Base-by-base conservation (phyloP, 2,797 vertebrate genomes). In the Lepidocolaptes lacrymiger region DNA sequence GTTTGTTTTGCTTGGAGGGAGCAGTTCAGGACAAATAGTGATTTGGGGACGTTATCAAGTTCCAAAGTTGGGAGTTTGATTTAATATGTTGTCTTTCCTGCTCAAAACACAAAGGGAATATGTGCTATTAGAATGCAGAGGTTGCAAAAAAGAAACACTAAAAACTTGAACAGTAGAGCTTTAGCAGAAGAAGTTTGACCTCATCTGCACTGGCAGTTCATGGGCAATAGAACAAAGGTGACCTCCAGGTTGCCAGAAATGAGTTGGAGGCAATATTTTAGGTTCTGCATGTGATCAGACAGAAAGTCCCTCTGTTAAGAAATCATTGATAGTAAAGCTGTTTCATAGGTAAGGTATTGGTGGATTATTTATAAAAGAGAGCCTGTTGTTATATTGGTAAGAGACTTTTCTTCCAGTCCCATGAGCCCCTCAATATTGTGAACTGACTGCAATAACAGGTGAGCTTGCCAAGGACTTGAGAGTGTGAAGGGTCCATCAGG, bases 21-120 rank as follows among this genome's bases (percentile, higher is more conserved):
- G 54, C 77, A 55, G 39, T 39, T 93, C 49, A 78, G 58, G 39
- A 54, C 44, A 86, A 90, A 71, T 8, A 74, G 44, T 9, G 30
- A 63, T 71, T 17, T 4, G 3, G 19, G 48, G 43, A 58, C 7
- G 2, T 69, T 30, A 62, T 14, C 2, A 8, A 62, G 18, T 76
- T 77, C 61, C 48, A 74, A 14, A 80, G 36, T 34, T 1, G 1
- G 19, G n/a, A 80, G 30, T 63, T 80, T 73, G 64, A 69, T 88
- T 86, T 72, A 63, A 74, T 55, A 14, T 30, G 24, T 84, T 89
- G 64, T 62, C n/a, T 82, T 56, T 82, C 89, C 51, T 52, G 15
- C 37, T 82, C 21, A 55, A 81, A 74, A 2, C 16, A 39, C 26
- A 28, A 69, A 54, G 32, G 21, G 49, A 39, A 23, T 34, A 30